Conservation (phyloP, 2,888 invertebrate species). For the Loripinus fragilis region DNA sequence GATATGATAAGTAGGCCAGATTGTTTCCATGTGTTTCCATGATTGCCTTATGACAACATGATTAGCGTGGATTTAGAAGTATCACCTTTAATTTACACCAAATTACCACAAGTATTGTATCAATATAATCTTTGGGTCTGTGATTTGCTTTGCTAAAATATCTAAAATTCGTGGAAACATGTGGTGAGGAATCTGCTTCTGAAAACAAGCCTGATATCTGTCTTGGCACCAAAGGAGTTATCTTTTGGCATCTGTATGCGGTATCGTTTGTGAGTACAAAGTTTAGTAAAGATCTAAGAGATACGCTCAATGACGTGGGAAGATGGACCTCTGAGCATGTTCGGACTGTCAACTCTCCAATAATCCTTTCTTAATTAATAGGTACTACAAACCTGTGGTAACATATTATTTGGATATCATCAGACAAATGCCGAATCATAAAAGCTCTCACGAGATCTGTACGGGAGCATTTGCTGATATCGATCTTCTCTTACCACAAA, state of each 20-base stretch:
- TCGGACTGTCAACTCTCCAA: too few relatives aligned
- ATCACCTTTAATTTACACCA: slow-evolving; percentile 43
- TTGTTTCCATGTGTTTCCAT: slow-evolving; percentile 49
- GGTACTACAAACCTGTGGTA: too few relatives aligned
- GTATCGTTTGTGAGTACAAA: slow-evolving; percentile 37
- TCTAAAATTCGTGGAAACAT: slow-evolving; percentile 51
- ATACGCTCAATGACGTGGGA: too few relatives aligned
- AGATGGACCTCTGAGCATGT: too few relatives aligned
- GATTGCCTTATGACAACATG: slow-evolving; percentile 49
- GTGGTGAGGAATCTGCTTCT: slow-evolving; percentile 57
- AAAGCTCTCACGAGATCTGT: too few relatives aligned
- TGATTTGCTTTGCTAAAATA: slow-evolving; percentile 47
- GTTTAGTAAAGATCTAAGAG: slow-evolving; percentile 38
- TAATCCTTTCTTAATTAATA: too few relatives aligned
- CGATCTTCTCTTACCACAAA: too few relatives aligned
- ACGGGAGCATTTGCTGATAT: too few relatives aligned
- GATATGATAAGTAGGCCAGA: slow-evolving; percentile 43
- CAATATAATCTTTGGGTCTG: slow-evolving; percentile 44
- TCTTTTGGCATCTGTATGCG: slow-evolving; percentile 25
- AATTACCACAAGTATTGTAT: slow-evolving; percentile 48
- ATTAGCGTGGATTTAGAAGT: slow-evolving; percentile 39
- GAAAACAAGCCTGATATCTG: slow-evolving; percentile 43
- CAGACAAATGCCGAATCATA: too few relatives aligned
- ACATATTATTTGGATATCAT: too few relatives aligned
- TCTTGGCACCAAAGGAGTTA: slow-evolving; percentile 42